Percentiles rank a stretch among this genome's conserved stretches.
These are phyloP conservation scores for Antitype chi DNA, from an alignment of 2,888 invertebrate species.

Conservation along the genomic window DNA sequence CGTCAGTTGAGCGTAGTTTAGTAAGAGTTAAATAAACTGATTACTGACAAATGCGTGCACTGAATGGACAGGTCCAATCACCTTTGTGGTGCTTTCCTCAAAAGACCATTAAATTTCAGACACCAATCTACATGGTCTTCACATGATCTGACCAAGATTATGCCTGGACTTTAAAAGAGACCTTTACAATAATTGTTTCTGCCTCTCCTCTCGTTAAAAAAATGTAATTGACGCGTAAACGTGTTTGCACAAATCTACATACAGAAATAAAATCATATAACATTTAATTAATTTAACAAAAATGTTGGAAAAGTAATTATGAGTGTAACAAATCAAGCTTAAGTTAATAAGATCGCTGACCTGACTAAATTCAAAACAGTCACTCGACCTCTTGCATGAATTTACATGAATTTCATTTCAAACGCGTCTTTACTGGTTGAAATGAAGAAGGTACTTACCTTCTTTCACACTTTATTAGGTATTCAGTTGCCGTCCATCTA, in stretches of 20 bases:
- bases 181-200: too few species aligned
- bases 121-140: too few species aligned
- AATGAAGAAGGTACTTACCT: background rate
- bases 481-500: background rate
- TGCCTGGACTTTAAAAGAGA: too few species aligned
- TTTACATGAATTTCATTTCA: constrained; percentile 26
- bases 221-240: too few species aligned
- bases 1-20: background rate
- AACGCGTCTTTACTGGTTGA: background rate
- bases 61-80: too few species aligned
- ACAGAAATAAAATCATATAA: too few species aligned
- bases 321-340: constrained; percentile 9
- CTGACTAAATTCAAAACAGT: constrained; percentile 24
- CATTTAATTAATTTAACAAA: background rate
- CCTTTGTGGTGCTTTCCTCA: too few species aligned
- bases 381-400: constrained; percentile 28
- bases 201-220: too few species aligned
- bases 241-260: too few species aligned
- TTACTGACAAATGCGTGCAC: too few species aligned
- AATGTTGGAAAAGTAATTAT: background rate
- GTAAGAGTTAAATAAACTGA: background rate
- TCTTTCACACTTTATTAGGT: background rate
- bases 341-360: constrained; percentile 24
- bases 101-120: too few species aligned
- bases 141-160: too few species aligned